These are phyloP conservation scores for Strigamia crassipes DNA, from an alignment of 2,888 invertebrate genomes.

Conservation along the genomic window DNA sequence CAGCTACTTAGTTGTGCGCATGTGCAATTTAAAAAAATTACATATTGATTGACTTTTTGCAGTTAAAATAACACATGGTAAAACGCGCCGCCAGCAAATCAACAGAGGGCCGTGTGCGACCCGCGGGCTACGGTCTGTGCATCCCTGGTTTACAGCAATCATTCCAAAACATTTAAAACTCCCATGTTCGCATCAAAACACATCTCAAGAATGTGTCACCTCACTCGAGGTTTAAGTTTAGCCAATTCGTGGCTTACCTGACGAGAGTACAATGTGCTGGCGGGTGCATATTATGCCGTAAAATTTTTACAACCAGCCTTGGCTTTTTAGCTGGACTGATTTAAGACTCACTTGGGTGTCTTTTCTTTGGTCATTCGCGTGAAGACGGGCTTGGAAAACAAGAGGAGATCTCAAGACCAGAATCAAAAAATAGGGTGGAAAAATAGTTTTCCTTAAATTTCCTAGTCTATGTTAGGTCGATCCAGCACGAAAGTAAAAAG, in stretches of 20 bases:
- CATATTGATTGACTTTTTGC: no score
- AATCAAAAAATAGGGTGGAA: constrained; percentile 39
- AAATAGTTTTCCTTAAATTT: constrained; percentile 40
- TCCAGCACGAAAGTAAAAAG: constrained; percentile 6
- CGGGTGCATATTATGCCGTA: constrained; percentile 42
- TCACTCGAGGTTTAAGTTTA: constrained; percentile 18
- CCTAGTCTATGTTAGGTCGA: constrained; percentile 7
- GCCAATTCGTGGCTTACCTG: constrained; percentile 38
- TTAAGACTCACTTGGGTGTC: constrained; percentile 16
- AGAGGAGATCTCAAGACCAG: neutral
- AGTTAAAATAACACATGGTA: no score
- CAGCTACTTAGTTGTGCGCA: no score
- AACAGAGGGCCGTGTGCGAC: no score
- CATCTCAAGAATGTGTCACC: neutral
- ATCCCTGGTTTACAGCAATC: neutral
- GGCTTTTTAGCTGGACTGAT: constrained; percentile 33
- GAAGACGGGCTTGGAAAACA: constrained; percentile 36
- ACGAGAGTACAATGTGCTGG: constrained; percentile 40
- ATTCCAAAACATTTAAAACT: neutral
- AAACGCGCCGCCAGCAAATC: no score
- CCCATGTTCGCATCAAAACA: neutral
- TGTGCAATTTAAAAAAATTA: no score
- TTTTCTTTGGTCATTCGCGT: constrained; percentile 29
- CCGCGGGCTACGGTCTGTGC: no score
- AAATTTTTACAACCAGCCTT: constrained; percentile 36